Base-by-base conservation (phyloP, 2,888 invertebrate genomes). In the Athalia cordata region DNA sequence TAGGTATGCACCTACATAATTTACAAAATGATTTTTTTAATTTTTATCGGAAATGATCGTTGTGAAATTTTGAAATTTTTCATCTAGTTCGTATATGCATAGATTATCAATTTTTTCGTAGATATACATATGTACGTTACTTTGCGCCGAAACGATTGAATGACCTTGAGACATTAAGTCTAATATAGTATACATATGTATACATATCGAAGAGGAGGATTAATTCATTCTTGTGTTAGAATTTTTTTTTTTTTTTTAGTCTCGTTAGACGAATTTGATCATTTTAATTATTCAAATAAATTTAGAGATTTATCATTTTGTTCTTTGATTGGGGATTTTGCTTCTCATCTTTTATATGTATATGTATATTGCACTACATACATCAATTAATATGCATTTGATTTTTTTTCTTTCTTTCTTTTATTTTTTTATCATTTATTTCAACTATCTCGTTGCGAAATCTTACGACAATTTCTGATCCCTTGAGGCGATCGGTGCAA, bases 101-200 rank as follows among this genome's bases (percentile, higher is more conserved):
- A 29, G 2, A 29, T 29, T 29, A 29, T 29, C 29, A 29, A 29
- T 29, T 29, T 29, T 29, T 29, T 29, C n/a, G n/a, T n/a, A n/a
- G n/a, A n/a, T n/a, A n/a, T 29, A 29, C 29, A 29, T 29, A 1
- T 29, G 29, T 29, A 29, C 61, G 9, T 43, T 13, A 70, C 68
- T 70, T 77, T 70, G 77, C 52, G 59, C 68, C 15, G 72, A 72
- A 72, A 43, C 72, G 72, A 45, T 5, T 13, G 59, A 59, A 59
- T 72, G 72, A 72, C 72, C 72, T 72, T 72, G 72, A 72, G 72
- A 72, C 72, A 72, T 57, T 45, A n/a, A n/a, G n/a, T n/a, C n/a
- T n/a, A n/a, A n/a, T n/a, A n/a, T 29, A 3, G 8, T 55, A 6
- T 57, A 43, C 7, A 57, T 72, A 8, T 55, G 50, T 67, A 29